phyloP scores from a whole-genome alignment of 2,113 vertebrate species.

The Vicugna pacos region DNA sequence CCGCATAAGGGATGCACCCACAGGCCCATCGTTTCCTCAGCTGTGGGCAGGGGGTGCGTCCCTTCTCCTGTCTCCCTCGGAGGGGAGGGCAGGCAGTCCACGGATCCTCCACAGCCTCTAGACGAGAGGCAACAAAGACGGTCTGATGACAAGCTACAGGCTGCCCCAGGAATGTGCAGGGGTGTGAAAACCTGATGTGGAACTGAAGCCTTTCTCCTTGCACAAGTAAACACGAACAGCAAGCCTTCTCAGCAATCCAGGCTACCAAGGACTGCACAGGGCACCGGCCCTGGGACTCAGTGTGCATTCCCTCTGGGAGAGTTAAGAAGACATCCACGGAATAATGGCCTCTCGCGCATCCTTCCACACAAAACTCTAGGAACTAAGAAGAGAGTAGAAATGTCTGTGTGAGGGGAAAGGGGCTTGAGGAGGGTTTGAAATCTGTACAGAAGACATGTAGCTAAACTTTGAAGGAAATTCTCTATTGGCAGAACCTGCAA shows the following conservation, averaged over 20 bases:
- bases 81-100: not conserved
- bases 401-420: not conserved
- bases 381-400: not conserved
- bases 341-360: not conserved
- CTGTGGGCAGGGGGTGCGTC: rapidly evolving
- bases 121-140: not conserved
- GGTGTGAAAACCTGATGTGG: not conserved
- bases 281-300: not conserved
- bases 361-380: not conserved
- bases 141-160: not conserved
- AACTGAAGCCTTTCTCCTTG: not conserved
- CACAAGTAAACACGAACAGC: not conserved
- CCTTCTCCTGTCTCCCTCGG: not conserved
- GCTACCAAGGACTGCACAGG: not conserved
- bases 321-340: not conserved
- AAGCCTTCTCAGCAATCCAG: not conserved
- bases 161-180: not conserved
- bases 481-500: not conserved
- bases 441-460: not conserved
- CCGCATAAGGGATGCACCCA: rapidly evolving
- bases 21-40: not conserved
- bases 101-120: not conserved
- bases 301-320: not conserved
- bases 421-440: not conserved
- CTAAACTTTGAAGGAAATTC: not conserved